A percentile compares a stretch with the other conserved stretches of the same genome.
Conservation (phyloP, 1,140 invertebrate genomes). For the Ruditapes philippinarum region DNA sequence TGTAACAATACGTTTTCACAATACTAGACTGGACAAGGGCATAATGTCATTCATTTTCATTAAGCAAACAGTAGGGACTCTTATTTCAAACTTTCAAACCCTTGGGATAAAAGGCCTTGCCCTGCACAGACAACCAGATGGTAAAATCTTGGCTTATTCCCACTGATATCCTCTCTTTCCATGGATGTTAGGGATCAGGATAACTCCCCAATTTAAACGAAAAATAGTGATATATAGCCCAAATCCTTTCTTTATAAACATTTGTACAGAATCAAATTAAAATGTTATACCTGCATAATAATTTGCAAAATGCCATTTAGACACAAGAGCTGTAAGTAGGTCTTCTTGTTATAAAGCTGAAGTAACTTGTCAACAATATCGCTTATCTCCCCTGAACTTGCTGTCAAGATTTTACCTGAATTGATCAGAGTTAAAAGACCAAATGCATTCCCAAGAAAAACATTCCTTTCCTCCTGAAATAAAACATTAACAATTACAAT, state of each 20-base stretch:
- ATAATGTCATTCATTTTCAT: no score
- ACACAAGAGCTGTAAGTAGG: slow-evolving; percentile 65
- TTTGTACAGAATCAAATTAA: not conserved
- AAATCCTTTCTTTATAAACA: not conserved
- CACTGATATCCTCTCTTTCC: no score
- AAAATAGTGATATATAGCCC: no score
- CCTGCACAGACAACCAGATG: no score
- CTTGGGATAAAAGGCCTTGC: no score
- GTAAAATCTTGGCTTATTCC: no score
- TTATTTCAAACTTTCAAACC: no score
- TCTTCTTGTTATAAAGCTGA: slow-evolving; percentile 42
- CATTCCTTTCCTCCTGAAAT: slow-evolving; percentile 69
- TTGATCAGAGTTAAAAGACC: slow-evolving; percentile 68
- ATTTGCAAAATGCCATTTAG: slow-evolving; percentile 56
- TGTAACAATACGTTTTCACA: no score
- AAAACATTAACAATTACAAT: no score
- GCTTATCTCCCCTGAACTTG: slow-evolving; percentile 33
- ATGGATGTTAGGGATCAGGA: not conserved
- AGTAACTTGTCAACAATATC: slow-evolving; percentile 60
- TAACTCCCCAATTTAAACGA: not conserved
- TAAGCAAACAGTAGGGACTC: no score
- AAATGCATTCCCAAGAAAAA: slow-evolving; percentile 69
- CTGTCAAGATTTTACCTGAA: slow-evolving; percentile 59
- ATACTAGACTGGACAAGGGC: no score
- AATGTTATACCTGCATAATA: slow-evolving; percentile 40